Evolutionary conservation across 2,113 vertebrate genomes (phyloP).

Genomic region (Amblyornis subalaris): DNA sequence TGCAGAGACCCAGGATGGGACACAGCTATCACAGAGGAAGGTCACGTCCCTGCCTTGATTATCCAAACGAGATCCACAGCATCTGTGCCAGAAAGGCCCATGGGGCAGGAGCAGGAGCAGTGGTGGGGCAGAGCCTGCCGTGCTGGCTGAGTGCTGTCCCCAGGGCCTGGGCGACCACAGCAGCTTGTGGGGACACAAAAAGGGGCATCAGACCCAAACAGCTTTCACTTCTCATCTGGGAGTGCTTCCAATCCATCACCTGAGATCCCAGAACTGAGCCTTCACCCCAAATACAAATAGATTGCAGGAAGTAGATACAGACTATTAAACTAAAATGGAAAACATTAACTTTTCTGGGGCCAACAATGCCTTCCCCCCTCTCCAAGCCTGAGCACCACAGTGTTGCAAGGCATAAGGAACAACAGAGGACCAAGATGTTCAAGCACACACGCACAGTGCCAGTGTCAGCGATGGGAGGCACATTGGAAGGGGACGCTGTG

Average conservation of each 20-base stretch:
- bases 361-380: not conserved
- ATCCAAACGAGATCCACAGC: not conserved
- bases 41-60: not conserved
- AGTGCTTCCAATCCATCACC: not conserved
- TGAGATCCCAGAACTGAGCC: not conserved
- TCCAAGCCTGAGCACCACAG: rapidly evolving
- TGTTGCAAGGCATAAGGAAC: not conserved
- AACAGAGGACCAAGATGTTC: not conserved
- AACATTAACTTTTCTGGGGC: not conserved
- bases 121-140: not conserved
- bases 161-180: not conserved
- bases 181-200: not conserved
- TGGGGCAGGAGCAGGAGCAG: not conserved
- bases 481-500: not conserved
- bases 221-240: not conserved
- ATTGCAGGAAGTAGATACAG: rapidly evolving
- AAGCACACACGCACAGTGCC: not conserved
- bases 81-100: not conserved
- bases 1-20: rapidly evolving
- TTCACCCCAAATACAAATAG: not conserved
- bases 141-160: not conserved
- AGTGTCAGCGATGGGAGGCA: not conserved
- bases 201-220: not conserved
- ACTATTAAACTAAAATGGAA: not conserved
- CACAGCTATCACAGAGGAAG: not conserved